A percentile compares a stretch with the other conserved stretches of the same genome.
Evolutionary conservation across 2,888 invertebrate species (phyloP).

Genomic region (Colostygia pectinataria): DNA sequence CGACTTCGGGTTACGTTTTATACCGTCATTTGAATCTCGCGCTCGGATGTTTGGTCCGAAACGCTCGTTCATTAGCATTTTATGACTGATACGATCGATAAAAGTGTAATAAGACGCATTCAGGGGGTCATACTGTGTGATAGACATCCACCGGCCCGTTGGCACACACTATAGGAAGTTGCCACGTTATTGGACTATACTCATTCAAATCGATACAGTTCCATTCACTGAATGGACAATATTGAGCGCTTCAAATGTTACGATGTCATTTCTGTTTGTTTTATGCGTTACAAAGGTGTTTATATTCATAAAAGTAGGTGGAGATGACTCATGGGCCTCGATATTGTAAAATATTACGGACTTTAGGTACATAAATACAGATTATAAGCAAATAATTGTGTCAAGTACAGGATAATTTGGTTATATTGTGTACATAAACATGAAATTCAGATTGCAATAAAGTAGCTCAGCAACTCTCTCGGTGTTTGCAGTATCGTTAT

Average conservation of each 20-base stretch:
- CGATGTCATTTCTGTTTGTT: constrained; percentile 57
- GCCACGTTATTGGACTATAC: constrained; percentile 66
- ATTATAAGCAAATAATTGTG: constrained; percentile 34
- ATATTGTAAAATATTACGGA: constrained; percentile 1
- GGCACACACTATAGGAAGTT: constrained; percentile 64
- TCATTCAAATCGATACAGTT: constrained; percentile 63
- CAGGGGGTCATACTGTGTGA: constrained; percentile 75
- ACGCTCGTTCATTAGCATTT: constrained; percentile 81
- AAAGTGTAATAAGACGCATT: constrained; percentile 81
- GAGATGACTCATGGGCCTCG: background rate
- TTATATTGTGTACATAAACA: constrained; percentile 46
- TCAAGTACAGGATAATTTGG: constrained; percentile 43
- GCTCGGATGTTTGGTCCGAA: constrained; percentile 82
- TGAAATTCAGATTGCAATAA: constrained; percentile 52
- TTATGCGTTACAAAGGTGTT: constrained; percentile 48
- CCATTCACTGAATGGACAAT: constrained; percentile 65
- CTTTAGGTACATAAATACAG: constrained; percentile 1
- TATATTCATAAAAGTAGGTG: background rate
- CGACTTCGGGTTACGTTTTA: constrained; percentile 80
- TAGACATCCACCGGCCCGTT: constrained; percentile 66
- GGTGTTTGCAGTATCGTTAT: constrained; percentile 56
- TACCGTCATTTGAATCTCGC: constrained; percentile 80
- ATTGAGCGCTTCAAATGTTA: constrained; percentile 59
- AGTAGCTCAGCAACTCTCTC: constrained; percentile 47
- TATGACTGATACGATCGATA: constrained; percentile 82